Conservation (phyloP, 2,797 vertebrate genomes). For the Anableps anableps region DNA sequence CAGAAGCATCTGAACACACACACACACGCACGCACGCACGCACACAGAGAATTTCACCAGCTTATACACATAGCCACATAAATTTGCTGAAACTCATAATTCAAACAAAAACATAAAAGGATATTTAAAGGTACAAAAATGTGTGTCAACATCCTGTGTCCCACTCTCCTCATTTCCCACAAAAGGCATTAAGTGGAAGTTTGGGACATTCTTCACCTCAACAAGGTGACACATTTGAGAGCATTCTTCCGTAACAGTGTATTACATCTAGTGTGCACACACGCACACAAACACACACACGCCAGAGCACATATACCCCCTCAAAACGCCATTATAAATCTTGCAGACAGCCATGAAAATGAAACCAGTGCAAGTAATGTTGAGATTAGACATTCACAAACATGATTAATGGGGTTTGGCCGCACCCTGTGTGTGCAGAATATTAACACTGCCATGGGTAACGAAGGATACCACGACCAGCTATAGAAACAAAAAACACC, state of each 20-base stretch:
- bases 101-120: slow-evolving; percentile 4
- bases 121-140: slow-evolving; percentile 33
- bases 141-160: slow-evolving; percentile 34
- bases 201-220: slow-evolving; percentile 60
- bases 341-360: slow-evolving; percentile 85
- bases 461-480: slow-evolving; percentile 61
- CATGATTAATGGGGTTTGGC: slow-evolving; percentile 83
- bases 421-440: slow-evolving; percentile 76
- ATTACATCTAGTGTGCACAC: slow-evolving; percentile 44
- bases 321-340: slow-evolving; percentile 82
- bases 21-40: background rate
- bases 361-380: slow-evolving; percentile 82
- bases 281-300: background rate
- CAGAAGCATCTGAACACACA: background rate
- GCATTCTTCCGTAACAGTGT: slow-evolving; percentile 58
- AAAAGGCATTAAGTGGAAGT: slow-evolving; percentile 46
- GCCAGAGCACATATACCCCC: slow-evolving; percentile 46
- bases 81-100: slow-evolving; percentile 5
- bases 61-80: background rate
- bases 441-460: slow-evolving; percentile 77
- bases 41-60: slow-evolving; percentile 3
- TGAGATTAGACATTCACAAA: slow-evolving; percentile 86
- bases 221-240: slow-evolving; percentile 72
- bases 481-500: slow-evolving; percentile 37
- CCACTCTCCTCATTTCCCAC: background rate